These are phyloP conservation scores for Tyria jacobaeae DNA, from an alignment of 2,888 invertebrate species.

Conservation along the genomic window DNA sequence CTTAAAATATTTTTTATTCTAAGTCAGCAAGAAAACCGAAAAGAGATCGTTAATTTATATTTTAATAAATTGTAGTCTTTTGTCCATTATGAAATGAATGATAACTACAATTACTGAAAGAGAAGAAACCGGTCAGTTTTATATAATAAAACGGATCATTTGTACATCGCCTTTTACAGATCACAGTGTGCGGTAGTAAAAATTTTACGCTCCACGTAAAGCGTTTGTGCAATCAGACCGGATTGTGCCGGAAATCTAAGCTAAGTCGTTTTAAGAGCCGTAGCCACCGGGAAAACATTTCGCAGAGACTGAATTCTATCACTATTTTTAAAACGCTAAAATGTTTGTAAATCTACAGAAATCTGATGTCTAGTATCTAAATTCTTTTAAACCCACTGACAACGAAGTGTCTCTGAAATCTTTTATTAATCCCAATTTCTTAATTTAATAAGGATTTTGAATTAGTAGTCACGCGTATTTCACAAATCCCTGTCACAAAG, in stretches of 20 bases:
- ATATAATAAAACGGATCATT: constrained; percentile 50
- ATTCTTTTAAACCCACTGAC: not conserved
- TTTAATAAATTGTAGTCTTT: constrained; percentile 18
- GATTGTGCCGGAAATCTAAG: constrained; percentile 75
- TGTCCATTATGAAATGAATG: not conserved
- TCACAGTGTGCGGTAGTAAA: constrained; percentile 65
- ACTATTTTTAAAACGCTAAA: constrained; percentile 59
- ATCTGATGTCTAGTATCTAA: not conserved
- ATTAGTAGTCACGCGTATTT: constrained; percentile 3
- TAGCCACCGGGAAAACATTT: constrained; percentile 64
- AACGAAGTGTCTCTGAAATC: not conserved
- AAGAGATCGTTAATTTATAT: constrained; percentile 6
- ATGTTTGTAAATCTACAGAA: constrained; percentile 25
- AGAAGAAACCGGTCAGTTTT: constrained; percentile 34
- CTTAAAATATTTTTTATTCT: too few species aligned
- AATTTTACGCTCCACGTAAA: constrained; percentile 72
- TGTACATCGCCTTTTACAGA: constrained; percentile 52
- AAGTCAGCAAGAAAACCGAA: too few species aligned
- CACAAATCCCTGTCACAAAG: not conserved
- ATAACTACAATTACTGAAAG: constrained; percentile 34
- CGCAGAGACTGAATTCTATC: constrained; percentile 60
- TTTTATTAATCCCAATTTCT: not conserved
- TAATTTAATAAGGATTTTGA: constrained; percentile 5
- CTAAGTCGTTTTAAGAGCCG: constrained; percentile 68
- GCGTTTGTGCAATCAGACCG: constrained; percentile 80